Conservation (phyloP, 35 echinoderm and acorn worm genomes). For the Ophiothrix spiculata region DNA sequence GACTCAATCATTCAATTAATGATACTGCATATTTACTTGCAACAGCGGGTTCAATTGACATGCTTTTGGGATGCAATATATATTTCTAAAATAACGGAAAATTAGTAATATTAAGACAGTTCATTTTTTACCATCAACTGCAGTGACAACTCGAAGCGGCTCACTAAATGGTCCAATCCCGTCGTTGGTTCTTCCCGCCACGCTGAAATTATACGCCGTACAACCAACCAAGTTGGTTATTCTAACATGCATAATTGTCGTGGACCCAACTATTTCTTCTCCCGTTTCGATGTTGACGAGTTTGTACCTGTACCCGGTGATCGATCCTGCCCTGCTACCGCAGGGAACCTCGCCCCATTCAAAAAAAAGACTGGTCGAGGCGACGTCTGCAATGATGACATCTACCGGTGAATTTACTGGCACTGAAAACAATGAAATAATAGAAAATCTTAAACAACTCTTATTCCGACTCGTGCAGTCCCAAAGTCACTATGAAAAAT, state of each 20-base stretch:
- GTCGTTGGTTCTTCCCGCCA: background rate
- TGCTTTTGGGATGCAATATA: too few species aligned
- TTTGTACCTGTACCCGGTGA: background rate
- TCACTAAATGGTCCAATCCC: background rate
- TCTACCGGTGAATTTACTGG: background rate
- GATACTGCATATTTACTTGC: too few species aligned
- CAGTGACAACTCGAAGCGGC: background rate
- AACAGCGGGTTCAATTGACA: too few species aligned
- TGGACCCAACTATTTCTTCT: background rate
- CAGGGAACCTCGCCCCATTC: background rate
- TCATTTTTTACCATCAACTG: background rate
- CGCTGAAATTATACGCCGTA: background rate
- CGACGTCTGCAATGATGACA: background rate
- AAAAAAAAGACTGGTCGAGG: background rate
- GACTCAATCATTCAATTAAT: too few species aligned
- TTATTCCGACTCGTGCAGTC: too few species aligned
- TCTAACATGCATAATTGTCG: background rate
- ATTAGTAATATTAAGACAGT: too few species aligned
- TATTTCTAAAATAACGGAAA: too few species aligned
- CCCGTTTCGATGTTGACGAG: background rate
- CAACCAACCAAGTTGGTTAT: background rate
- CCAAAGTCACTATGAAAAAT: too few species aligned
- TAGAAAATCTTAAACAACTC: too few species aligned
- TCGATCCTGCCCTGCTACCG: background rate
- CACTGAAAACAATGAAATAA: background rate